Conservation (phyloP, 2,888 invertebrate genomes). For the Eremobia ochroleuca region DNA sequence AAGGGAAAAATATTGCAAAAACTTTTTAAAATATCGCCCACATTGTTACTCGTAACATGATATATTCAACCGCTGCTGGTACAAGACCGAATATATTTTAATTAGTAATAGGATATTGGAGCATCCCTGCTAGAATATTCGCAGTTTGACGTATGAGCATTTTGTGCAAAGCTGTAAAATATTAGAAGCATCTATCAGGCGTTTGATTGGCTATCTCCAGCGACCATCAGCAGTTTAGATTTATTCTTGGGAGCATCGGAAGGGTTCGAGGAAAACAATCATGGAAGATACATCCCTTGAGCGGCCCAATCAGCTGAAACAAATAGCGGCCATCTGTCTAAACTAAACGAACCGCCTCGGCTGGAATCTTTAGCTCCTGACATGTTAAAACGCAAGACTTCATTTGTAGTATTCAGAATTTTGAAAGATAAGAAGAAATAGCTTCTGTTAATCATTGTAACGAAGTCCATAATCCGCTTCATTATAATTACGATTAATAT, state of each 20-base stretch:
- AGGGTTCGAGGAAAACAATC: slow-evolving; percentile 89
- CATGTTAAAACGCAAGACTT: slow-evolving; percentile 62
- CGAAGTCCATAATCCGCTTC: slow-evolving; percentile 62
- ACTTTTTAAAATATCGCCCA: slow-evolving; percentile 82
- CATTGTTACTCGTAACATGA: slow-evolving; percentile 81
- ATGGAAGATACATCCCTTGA: slow-evolving; percentile 82
- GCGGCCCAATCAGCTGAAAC: slow-evolving; percentile 87
- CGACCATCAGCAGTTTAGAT: slow-evolving; percentile 80
- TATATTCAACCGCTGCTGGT: slow-evolving; percentile 59
- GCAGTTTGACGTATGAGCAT: slow-evolving; percentile 15
- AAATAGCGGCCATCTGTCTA: slow-evolving; percentile 83
- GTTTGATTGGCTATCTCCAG: slow-evolving; percentile 81
- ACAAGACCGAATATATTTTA: slow-evolving; percentile 37
- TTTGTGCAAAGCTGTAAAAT: slow-evolving; percentile 54
- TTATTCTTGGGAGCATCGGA: slow-evolving; percentile 76
- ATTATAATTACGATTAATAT: slow-evolving; percentile 77
- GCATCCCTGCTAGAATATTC: slow-evolving; percentile 12
- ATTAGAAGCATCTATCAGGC: slow-evolving; percentile 71
- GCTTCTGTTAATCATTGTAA: slow-evolving; percentile 47
- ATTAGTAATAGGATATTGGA: slow-evolving; percentile 49
- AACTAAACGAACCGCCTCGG: slow-evolving; percentile 69
- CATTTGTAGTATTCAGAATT: slow-evolving; percentile 59
- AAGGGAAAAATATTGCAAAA: slow-evolving; percentile 88
- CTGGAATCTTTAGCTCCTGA: slow-evolving; percentile 56
- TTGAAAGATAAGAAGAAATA: slow-evolving; percentile 29